These are phyloP conservation scores for Drosophila melanogaster DNA, from an alignment of 1,140 invertebrate species.

Conservation along the genomic window Release_6_plus_ISO1_MT NT_033777.3:17861001-17861500, in stretches of 20 bases:
- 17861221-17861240: not conserved
- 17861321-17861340: not conserved
- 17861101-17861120: constrained; percentile 57
- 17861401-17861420: not conserved
- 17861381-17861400: not conserved
- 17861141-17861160: constrained; percentile 47
- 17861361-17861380: not conserved
- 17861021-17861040: constrained; percentile 45
- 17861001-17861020: constrained; percentile 49
- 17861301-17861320: not conserved
- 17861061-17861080: constrained; percentile 59
- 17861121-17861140: constrained; percentile 43
- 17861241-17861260: not conserved
- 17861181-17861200: constrained; percentile 24
- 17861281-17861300: not conserved
- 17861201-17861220: constrained; percentile 22
- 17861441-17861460: constrained; percentile 18
- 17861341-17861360: too few species aligned
- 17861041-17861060: constrained; percentile 54
- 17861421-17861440: not conserved
- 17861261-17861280: not conserved
- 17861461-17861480: constrained; percentile 28
- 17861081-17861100: constrained; percentile 58
- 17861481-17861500: constrained; percentile 28
- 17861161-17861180: constrained; percentile 49